Percentiles rank a stretch among this genome's conserved stretches.
These are phyloP conservation scores for Elephantulus edwardii DNA, from an alignment of 2,113 vertebrate genomes.

Conservation along the genomic window DNA sequence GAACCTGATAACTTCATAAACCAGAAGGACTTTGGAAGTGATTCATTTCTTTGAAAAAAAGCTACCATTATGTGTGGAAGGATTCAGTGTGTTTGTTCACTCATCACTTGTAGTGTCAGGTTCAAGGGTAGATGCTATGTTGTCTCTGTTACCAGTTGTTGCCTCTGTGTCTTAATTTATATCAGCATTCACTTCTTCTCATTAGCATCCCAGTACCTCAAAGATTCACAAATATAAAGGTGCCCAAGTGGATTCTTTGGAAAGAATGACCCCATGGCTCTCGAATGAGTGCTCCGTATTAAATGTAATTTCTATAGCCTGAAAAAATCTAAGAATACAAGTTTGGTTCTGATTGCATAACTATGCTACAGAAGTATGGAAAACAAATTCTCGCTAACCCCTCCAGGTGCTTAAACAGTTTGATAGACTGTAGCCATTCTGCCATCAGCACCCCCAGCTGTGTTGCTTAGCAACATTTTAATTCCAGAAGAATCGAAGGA, in stretches of 20 bases:
- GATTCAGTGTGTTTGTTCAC: neutral
- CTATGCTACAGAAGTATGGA: conserved; percentile 76
- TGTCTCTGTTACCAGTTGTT: neutral
- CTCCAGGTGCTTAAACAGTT: conserved; percentile 85
- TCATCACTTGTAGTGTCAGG: neutral
- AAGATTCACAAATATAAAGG: conserved; percentile 34
- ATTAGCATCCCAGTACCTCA: conserved; percentile 1
- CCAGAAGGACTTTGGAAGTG: neutral
- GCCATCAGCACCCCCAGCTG: conserved; percentile 85
- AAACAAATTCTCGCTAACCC: conserved; percentile 73
- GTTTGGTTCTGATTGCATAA: conserved; percentile 81
- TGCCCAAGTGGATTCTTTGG: conserved; percentile 8
- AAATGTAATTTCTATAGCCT: conserved; percentile 66
- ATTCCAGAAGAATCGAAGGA: conserved; percentile 92
- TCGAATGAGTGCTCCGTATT: conserved; percentile 34
- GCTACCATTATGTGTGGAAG: neutral
- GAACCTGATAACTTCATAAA: conserved; percentile 25
- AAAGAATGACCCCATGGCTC: conserved; percentile 48
- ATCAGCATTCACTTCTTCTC: conserved; percentile 46
- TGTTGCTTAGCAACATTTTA: conserved; percentile 96
- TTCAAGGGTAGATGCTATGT: neutral
- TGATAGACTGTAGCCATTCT: conserved; percentile 84
- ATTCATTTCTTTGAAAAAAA: too few species aligned
- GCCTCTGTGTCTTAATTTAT: neutral
- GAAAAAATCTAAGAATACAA: conserved; percentile 63